Conservation (phyloP, 2,888 invertebrate genomes). For the Scaeva pyrastri region DNA sequence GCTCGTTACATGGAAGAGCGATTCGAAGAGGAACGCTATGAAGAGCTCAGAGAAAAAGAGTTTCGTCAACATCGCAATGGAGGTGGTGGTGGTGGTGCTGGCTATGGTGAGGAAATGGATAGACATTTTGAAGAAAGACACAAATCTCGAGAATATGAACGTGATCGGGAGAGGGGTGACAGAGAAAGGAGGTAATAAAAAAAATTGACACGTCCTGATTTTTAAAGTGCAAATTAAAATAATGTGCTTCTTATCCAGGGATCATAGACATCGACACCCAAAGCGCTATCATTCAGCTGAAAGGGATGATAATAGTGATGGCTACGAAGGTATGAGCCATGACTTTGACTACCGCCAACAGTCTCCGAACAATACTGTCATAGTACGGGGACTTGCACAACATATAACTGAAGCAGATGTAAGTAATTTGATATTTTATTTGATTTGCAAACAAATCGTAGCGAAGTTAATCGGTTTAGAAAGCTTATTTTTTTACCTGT, state of each 20-base stretch:
- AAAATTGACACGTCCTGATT: background rate
- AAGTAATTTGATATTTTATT: slow-evolving; percentile 81
- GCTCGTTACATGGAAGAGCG: slow-evolving; percentile 76
- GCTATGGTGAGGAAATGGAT: slow-evolving; percentile 70
- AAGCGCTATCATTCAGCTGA: slow-evolving; percentile 79
- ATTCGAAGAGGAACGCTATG: slow-evolving; percentile 77
- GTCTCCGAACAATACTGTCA: slow-evolving; percentile 89
- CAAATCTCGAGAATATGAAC: slow-evolving; percentile 76
- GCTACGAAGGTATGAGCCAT: slow-evolving; percentile 82
- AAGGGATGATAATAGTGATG: slow-evolving; percentile 80
- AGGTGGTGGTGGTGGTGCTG: slow-evolving; percentile 31
- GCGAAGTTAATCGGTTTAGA: too few relatives aligned
- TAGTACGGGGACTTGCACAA: slow-evolving; percentile 90
- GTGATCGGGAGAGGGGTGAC: slow-evolving; percentile 72
- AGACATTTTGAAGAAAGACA: slow-evolving; percentile 77
- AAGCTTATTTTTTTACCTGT: too few relatives aligned
- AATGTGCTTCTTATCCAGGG: slow-evolving; percentile 4
- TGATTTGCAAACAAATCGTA: background rate
- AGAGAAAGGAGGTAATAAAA: slow-evolving; percentile 77
- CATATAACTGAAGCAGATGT: slow-evolving; percentile 92
- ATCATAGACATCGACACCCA: slow-evolving; percentile 72
- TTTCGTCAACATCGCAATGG: slow-evolving; percentile 76
- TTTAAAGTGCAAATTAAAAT: background rate
- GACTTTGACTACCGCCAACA: slow-evolving; percentile 85
- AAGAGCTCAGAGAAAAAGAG: slow-evolving; percentile 62